phyloP scores from a whole-genome alignment of 2,888 invertebrate genomes.

The Pegoplata infirma region DNA sequence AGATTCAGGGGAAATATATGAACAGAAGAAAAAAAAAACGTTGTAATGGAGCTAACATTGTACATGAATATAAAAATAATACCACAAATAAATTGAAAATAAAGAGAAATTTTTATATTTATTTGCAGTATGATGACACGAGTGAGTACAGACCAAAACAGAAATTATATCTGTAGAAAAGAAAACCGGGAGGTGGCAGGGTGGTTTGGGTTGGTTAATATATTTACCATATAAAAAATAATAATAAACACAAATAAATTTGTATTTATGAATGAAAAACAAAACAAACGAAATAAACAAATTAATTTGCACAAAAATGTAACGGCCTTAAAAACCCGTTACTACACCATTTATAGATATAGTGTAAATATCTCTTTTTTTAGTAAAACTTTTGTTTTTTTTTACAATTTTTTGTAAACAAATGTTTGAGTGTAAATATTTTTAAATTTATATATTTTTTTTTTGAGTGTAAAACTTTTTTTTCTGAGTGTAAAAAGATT shows the following conservation, averaged over 20 bases:
- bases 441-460: no score
- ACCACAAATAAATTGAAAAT: slow-evolving; percentile 9
- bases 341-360: not conserved
- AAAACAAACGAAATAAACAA: not conserved
- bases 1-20: slow-evolving; percentile 73
- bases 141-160: not conserved
- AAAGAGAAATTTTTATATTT: slow-evolving; percentile 3
- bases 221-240: not conserved
- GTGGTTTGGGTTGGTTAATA: not conserved
- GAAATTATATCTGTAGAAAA: not conserved
- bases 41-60: slow-evolving; percentile 63
- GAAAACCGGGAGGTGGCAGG: not conserved
- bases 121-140: no score
- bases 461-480: no score
- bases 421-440: no score
- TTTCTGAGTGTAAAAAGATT: no score
- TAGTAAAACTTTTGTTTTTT: no score
- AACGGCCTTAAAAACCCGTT: not conserved
- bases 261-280: not conserved
- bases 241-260: not conserved
- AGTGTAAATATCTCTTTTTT: no score
- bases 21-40: slow-evolving; percentile 46
- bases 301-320: not conserved
- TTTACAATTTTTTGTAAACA: no score
- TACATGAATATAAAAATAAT: slow-evolving; percentile 33